Evolutionary conservation across 1,140 invertebrate genomes (phyloP), one percentile per base, ranked within the genome.

Genomic region (Lasioglossum albipes): DNA sequence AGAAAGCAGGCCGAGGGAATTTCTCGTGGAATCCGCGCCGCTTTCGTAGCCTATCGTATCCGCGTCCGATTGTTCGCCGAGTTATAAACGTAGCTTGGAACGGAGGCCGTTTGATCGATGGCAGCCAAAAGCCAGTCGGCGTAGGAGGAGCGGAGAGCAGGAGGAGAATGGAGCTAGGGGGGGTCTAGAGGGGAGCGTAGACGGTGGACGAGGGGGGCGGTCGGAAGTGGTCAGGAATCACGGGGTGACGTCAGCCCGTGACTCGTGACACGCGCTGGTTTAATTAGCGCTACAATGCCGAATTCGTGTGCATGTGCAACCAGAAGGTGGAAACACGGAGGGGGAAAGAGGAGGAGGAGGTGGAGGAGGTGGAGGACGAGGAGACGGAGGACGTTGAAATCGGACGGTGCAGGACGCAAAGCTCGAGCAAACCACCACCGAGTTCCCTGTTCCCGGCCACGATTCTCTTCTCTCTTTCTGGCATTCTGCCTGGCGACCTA

Each of bases 271-370:
- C 90, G 89, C 87, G 90, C 85, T 86, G 81, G 87, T 92, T 93
- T 93, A 93, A 93, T 93, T 93, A 92, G 87, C 88, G 88, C 84
- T 87, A 91, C 89, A 91, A 91, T 90, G 87, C 89, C 87, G 85
- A 91, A 90, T 89, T 77, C 81, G 82, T 75, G 85, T 71, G 84
- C 61, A 65, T 72, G 84, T 71, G 80, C 64, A 61, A 52, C 67
- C 79, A 70, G 85, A 86, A 86, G 81, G 84, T 83, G 84, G 76
- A 86, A 83, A 81, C 68, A 61, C 69, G 36, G 70, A 54, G 62
- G n/a, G 54, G 49, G 68, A 66, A 73, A 67, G 61, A 79, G 75
- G 52, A 68, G 75, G 61, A 45, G 59, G n/a, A n/a, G n/a, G n/a
- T n/a, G n/a, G 31, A 67, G 18, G 42, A 18, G 75, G 20, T 12